These are phyloP conservation scores for Meteorus cinctellus DNA, from an alignment of 2,888 invertebrate species.

Conservation along the genomic window DNA sequence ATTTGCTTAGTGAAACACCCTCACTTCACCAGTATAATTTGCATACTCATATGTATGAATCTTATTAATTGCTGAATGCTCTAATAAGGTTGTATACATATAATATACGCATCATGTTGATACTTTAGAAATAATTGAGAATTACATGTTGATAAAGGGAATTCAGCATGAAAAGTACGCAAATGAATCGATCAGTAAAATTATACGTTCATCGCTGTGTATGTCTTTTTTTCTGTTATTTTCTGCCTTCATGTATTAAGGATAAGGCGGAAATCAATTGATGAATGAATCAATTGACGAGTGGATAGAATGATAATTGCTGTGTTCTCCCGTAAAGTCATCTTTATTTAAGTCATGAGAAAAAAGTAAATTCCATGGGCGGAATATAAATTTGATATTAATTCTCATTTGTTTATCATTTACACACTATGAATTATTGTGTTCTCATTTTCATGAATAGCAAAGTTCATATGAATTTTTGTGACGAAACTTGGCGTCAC, in stretches of 20 bases:
- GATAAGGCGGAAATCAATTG: neutral
- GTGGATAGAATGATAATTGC: neutral
- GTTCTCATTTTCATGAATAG: neutral
- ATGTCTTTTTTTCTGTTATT: neutral
- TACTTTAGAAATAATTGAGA: too few relatives aligned
- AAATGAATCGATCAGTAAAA: too few relatives aligned
- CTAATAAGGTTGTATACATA: neutral
- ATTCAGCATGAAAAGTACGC: too few relatives aligned
- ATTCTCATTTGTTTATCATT: constrained; percentile 13
- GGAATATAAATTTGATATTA: neutral
- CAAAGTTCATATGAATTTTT: constrained; percentile 19
- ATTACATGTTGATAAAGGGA: too few relatives aligned
- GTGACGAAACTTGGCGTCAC: constrained; percentile 20
- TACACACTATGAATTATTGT: constrained; percentile 10
- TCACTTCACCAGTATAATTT: neutral
- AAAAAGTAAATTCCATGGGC: neutral
- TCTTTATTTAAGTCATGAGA: neutral
- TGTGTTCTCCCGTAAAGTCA: neutral
- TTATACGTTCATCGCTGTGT: too few relatives aligned
- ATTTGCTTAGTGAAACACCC: constrained; percentile 14
- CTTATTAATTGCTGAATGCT: neutral
- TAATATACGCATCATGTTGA: neutral
- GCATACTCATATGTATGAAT: neutral
- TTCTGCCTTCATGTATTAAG: neutral
- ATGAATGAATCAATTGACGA: neutral